Percentiles rank a stretch among this genome's conserved stretches.
Evolutionary conservation across 2,888 invertebrate species (phyloP).

Genomic region (Galerucella calmariensis): DNA sequence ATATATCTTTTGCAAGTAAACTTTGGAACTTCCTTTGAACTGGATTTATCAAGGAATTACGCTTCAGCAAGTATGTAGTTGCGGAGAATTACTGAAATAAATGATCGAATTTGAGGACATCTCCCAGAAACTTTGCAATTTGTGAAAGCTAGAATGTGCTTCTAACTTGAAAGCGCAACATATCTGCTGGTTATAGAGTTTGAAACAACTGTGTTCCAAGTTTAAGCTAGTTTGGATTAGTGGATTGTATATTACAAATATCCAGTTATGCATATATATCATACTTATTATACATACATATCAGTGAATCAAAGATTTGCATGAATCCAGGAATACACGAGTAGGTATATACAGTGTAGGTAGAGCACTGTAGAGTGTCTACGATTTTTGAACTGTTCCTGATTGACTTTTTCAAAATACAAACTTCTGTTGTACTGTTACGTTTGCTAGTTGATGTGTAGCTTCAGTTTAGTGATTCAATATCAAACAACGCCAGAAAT

Average conservation of each 20-base stretch:
- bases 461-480: too few relatives aligned
- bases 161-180: background rate
- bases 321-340: too few relatives aligned
- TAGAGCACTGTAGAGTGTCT: too few relatives aligned
- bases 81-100: background rate
- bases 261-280: background rate
- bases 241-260: background rate
- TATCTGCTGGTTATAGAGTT: background rate
- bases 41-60: background rate
- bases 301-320: too few relatives aligned
- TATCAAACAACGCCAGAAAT: too few relatives aligned
- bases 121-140: background rate
- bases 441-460: too few relatives aligned
- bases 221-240: conserved; percentile 5
- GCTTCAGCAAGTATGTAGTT: background rate
- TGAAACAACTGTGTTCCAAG: conserved; percentile 1
- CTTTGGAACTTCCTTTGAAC: background rate
- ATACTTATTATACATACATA: background rate
- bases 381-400: too few relatives aligned
- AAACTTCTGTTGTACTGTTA: too few relatives aligned
- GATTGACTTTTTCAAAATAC: too few relatives aligned
- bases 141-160: background rate
- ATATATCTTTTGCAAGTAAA: background rate
- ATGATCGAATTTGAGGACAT: background rate
- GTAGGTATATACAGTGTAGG: too few relatives aligned